Percentiles rank a stretch among this genome's conserved stretches.
Conservation (phyloP, 2,113 vertebrate species). For the Anolis carolinensis region DNA sequence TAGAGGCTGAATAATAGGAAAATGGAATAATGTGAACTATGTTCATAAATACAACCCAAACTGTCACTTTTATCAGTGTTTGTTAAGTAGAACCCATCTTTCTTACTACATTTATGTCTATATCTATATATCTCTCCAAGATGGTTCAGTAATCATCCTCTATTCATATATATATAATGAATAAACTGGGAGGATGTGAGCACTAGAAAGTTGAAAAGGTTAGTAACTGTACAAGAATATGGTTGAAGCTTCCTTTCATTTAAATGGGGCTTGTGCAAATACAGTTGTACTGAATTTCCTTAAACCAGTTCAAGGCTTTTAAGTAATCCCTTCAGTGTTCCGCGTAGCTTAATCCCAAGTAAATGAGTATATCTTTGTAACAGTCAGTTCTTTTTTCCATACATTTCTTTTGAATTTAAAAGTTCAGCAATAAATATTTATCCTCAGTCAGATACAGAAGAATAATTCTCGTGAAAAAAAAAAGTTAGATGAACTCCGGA, state of each 20-base stretch:
- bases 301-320: background rate
- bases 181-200: background rate
- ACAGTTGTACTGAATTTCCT: background rate
- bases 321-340: background rate
- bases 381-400: slow-evolving; percentile 1
- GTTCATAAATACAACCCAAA: slow-evolving; percentile 50
- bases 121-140: slow-evolving; percentile 32
- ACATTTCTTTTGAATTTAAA: slow-evolving; percentile 15
- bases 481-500: slow-evolving; percentile 20
- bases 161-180: slow-evolving; percentile 31
- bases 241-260: background rate
- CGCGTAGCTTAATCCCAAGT: background rate
- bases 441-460: background rate
- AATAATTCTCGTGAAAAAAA: slow-evolving; percentile 23
- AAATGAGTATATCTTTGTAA: background rate
- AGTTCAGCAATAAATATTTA: background rate
- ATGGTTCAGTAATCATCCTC: slow-evolving; percentile 17
- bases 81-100: slow-evolving; percentile 62
- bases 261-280: background rate
- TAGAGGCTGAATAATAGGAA: slow-evolving; percentile 50
- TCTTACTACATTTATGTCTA: slow-evolving; percentile 12
- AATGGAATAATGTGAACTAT: slow-evolving; percentile 46
- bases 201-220: background rate
- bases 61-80: slow-evolving; percentile 47
- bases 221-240: background rate